Evolutionary conservation across 2,888 invertebrate genomes (phyloP).

Genomic region (Acrobasis consociella): DNA sequence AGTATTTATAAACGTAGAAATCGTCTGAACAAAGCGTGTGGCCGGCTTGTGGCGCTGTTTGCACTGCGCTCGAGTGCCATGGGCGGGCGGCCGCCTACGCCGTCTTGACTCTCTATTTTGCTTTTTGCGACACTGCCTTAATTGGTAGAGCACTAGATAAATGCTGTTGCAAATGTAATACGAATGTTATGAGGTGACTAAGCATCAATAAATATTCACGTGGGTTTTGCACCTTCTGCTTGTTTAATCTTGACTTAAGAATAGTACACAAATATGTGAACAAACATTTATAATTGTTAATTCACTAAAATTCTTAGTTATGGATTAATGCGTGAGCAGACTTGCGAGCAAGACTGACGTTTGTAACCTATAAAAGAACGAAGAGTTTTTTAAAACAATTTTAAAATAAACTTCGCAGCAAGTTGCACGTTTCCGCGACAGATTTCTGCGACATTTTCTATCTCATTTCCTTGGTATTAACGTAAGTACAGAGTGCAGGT

Average conservation of each 20-base stretch:
- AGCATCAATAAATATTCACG: slow-evolving; percentile 22
- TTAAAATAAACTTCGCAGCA: background rate
- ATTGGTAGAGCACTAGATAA: slow-evolving; percentile 31
- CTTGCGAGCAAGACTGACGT: no score
- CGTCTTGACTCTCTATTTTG: slow-evolving; percentile 21
- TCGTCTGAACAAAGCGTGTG: background rate
- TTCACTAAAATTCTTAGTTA: no score
- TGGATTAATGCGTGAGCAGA: no score
- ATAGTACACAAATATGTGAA: no score
- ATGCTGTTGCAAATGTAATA: slow-evolving; percentile 27
- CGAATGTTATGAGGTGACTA: slow-evolving; percentile 26
- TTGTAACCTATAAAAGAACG: no score
- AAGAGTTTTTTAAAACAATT: background rate
- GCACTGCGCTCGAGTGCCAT: slow-evolving; percentile 26
- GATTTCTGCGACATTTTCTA: background rate
- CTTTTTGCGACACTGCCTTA: slow-evolving; percentile 27
- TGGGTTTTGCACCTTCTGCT: slow-evolving; percentile 11
- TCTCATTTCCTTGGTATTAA: background rate
- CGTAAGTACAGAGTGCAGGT: slow-evolving; percentile 1
- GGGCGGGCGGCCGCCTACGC: slow-evolving; percentile 36
- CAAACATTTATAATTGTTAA: no score
- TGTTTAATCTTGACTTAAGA: background rate
- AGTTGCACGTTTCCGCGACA: background rate
- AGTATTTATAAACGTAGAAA: slow-evolving; percentile 1
- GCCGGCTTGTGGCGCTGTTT: slow-evolving; percentile 23